Conservation (phyloP, 2,888 invertebrate genomes). For the Hedya salicella region DNA sequence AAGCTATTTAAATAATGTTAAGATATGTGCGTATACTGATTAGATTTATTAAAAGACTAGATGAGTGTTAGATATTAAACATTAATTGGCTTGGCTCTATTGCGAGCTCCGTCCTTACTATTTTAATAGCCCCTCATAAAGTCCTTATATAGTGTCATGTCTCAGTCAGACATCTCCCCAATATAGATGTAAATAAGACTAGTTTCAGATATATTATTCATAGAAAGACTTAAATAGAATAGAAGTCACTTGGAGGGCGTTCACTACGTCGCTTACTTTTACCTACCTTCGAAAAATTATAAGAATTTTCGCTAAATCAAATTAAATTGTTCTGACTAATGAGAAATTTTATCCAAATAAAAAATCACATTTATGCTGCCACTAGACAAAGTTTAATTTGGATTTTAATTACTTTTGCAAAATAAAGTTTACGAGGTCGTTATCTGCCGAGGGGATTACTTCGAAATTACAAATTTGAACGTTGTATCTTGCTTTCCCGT, state of each 20-base stretch:
- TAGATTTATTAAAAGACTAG: no score
- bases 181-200: slow-evolving; percentile 18
- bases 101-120: no score
- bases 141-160: neutral
- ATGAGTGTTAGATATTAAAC: no score
- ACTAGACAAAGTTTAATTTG: neutral
- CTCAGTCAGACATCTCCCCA: neutral
- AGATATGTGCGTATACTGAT: no score
- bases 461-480: no score
- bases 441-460: no score
- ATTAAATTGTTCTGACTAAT: no score
- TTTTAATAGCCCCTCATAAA: neutral
- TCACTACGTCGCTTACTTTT: neutral
- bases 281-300: neutral
- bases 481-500: no score
- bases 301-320: neutral
- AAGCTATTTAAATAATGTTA: no score
- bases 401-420: slow-evolving; percentile 16
- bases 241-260: neutral
- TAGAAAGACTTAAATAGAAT: neutral
- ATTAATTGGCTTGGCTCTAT: no score
- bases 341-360: neutral
- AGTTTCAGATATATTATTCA: slow-evolving; percentile 6
- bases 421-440: slow-evolving; percentile 25
- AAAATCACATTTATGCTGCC: slow-evolving; percentile 2